These are phyloP conservation scores for Lota lota DNA, from an alignment of 2,113 vertebrate species.

Conservation along the genomic window DNA sequence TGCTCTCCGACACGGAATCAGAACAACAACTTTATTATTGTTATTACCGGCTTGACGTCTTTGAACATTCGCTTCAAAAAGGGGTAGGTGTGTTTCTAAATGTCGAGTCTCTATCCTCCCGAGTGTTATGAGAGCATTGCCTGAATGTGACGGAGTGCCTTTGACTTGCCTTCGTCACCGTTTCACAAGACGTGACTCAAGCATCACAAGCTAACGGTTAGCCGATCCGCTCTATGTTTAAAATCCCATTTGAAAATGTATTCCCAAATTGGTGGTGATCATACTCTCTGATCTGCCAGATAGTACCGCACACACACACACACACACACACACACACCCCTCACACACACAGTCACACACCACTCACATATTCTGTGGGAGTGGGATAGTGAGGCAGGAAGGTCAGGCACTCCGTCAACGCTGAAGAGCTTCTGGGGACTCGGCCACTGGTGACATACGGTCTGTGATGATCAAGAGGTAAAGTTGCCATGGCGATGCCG, in stretches of 20 bases:
- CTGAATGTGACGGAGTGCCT: slow-evolving; percentile 55
- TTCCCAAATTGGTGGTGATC: slow-evolving; percentile 5
- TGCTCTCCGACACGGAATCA: slow-evolving; percentile 34
- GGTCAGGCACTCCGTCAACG: slow-evolving; percentile 66
- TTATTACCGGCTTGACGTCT: too few species aligned
- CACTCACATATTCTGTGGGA: slow-evolving; percentile 15
- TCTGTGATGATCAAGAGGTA: slow-evolving; percentile 72
- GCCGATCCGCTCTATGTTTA: neutral
- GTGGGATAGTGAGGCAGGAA: slow-evolving; percentile 31
- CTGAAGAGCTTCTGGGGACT: slow-evolving; percentile 60
- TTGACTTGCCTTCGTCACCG: too few species aligned
- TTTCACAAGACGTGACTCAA: neutral
- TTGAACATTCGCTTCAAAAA: too few species aligned
- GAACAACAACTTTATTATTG: too few species aligned
- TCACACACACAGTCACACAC: slow-evolving; percentile 24
- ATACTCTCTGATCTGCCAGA: too few species aligned
- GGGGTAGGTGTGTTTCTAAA: too few species aligned
- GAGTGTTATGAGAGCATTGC: slow-evolving; percentile 57
- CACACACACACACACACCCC: neutral
- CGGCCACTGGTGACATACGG: too few species aligned
- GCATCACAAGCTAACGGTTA: too few species aligned
- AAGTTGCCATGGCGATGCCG: slow-evolving; percentile 58
- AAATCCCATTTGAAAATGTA: neutral
- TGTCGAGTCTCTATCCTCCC: slow-evolving; percentile 29
- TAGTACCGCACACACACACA: slow-evolving; percentile 11